Conservation (phyloP, 2,113 vertebrate species). For the Asarcornis scutulata region DNA sequence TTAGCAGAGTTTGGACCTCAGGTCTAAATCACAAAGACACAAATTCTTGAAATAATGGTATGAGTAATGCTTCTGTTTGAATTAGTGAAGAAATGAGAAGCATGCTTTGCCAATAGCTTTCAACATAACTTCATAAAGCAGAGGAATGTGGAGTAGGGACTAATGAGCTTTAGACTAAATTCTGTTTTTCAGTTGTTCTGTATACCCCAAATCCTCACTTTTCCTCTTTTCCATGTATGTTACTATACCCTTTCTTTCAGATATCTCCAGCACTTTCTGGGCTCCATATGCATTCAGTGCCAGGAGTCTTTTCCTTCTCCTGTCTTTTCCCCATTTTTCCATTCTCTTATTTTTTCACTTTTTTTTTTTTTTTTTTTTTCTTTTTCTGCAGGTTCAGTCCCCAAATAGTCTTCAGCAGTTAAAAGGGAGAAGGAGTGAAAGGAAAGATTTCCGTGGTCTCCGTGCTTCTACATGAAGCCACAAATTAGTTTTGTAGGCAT, state of each 20-base stretch:
- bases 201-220: not conserved
- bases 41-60: not conserved
- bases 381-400: not conserved
- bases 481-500: not conserved
- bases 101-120: not conserved
- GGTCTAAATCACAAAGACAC: not conserved
- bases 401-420: not conserved
- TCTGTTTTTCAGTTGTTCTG: not conserved
- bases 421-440: not conserved
- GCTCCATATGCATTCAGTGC: no score
- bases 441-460: not conserved
- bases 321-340: not conserved
- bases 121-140: not conserved
- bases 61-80: not conserved
- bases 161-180: not conserved
- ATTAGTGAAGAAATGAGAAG: not conserved
- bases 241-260: not conserved
- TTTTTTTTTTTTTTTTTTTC: not conserved
- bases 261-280: not conserved
- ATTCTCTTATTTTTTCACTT: not conserved
- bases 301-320: no score
- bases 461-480: not conserved
- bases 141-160: not conserved
- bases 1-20: not conserved
- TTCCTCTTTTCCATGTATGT: not conserved